These are phyloP conservation scores for Bradypodion pumilum DNA, from an alignment of 2,797 vertebrate species.

Conservation along the genomic window DNA sequence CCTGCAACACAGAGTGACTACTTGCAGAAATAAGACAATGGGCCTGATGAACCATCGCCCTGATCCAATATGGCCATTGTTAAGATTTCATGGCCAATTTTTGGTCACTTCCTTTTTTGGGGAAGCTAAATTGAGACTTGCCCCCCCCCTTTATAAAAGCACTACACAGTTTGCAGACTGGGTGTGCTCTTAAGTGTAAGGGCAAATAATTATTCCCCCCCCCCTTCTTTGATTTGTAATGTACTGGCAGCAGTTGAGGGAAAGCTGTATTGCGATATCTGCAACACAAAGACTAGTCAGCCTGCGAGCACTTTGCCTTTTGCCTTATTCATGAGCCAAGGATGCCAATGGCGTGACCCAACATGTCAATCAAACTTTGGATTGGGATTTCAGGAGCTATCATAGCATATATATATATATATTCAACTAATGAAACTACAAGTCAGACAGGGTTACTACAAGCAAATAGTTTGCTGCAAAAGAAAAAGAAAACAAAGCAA, in stretches of 20 bases:
- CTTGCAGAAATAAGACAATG: neutral
- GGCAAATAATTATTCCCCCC: constrained; percentile 24
- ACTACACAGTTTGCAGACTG: neutral
- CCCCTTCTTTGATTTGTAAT: constrained; percentile 22
- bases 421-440: constrained; percentile 2
- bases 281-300: constrained; percentile 9
- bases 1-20: neutral
- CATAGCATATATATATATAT: constrained; percentile 2
- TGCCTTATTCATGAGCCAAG: constrained; percentile 48
- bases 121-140: constrained; percentile 21
- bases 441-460: constrained; percentile 22
- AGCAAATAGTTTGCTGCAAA: neutral
- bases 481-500: neutral
- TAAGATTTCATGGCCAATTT: neutral
- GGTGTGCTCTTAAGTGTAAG: constrained; percentile 25
- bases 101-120: constrained; percentile 7
- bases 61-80: neutral
- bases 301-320: constrained; percentile 29
- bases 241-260: constrained; percentile 9
- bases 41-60: neutral
- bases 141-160: constrained; percentile 6
- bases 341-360: constrained; percentile 23
- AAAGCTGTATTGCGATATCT: constrained; percentile 10
- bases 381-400: constrained; percentile 35
- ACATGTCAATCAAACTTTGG: constrained; percentile 43